Evolutionary conservation across 2,888 invertebrate species (phyloP).

Genomic region (Melieria picta): DNA sequence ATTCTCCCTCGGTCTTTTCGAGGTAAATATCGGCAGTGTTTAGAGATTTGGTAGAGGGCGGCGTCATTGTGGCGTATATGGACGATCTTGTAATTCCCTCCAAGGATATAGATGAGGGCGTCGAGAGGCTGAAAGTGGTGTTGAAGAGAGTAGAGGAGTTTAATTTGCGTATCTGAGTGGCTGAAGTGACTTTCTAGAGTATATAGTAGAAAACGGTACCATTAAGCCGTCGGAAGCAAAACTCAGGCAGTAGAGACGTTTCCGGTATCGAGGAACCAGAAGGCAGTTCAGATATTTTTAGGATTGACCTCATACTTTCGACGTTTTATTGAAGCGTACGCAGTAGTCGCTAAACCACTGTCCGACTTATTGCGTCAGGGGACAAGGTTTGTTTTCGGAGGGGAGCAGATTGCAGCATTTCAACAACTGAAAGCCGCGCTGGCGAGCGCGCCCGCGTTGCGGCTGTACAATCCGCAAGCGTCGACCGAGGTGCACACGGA

Average conservation of each 20-base stretch:
- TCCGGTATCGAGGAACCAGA: constrained; percentile 17
- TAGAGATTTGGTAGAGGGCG: constrained; percentile 21
- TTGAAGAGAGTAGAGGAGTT: constrained; percentile 36
- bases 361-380: constrained; percentile 45
- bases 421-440: constrained; percentile 36
- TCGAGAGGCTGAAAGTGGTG: constrained; percentile 12
- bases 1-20: constrained; percentile 28
- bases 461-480: constrained; percentile 37
- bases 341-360: constrained; percentile 53
- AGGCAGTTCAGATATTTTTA: constrained; percentile 25
- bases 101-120: constrained; percentile 4
- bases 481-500: constrained; percentile 44
- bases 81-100: constrained; percentile 34
- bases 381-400: constrained; percentile 31
- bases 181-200: constrained; percentile 31
- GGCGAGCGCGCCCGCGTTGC: constrained; percentile 41
- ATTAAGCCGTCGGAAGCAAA: constrained; percentile 24
- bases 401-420: constrained; percentile 34
- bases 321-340: constrained; percentile 24
- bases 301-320: constrained; percentile 30
- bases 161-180: constrained; percentile 24
- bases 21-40: constrained; percentile 27
- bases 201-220: constrained; percentile 20
- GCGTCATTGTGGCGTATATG: constrained; percentile 21
- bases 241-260: constrained; percentile 17